phyloP scores from a whole-genome alignment of 2,113 vertebrate genomes.

The Microcebus jonahi region DNA sequence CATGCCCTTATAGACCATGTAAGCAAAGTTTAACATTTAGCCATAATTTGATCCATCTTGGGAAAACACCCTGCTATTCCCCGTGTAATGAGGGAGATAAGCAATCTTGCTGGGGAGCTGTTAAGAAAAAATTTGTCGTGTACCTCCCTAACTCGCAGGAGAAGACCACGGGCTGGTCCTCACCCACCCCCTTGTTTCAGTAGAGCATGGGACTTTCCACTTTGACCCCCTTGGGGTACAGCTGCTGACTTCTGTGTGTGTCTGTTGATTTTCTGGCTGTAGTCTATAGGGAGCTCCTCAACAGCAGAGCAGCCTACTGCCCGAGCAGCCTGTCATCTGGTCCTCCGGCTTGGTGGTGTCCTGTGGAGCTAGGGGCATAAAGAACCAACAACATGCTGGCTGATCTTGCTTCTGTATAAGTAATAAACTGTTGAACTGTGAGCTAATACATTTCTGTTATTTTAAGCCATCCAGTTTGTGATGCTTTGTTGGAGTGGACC shows the following conservation, averaged over 20 bases:
- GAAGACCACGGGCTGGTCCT: neutral
- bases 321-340: neutral
- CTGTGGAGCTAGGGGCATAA: neutral
- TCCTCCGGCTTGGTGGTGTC: neutral
- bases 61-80: neutral
- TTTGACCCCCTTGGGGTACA: neutral
- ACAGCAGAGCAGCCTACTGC: neutral
- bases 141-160: neutral
- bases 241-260: neutral
- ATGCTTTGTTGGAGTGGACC: neutral
- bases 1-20: accelerated
- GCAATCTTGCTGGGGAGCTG: neutral
- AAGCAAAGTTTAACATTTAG: neutral
- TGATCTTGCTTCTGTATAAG: neutral
- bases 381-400: neutral
- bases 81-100: neutral
- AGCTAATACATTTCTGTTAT: neutral
- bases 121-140: neutral
- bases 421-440: neutral
- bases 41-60: neutral
- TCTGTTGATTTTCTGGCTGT: neutral
- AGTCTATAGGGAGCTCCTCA: neutral
- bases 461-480: neutral
- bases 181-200: neutral
- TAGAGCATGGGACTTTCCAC: neutral